Evolutionary conservation across 2,888 invertebrate species (phyloP).

Genomic region (Habroteleia sp.): DNA sequence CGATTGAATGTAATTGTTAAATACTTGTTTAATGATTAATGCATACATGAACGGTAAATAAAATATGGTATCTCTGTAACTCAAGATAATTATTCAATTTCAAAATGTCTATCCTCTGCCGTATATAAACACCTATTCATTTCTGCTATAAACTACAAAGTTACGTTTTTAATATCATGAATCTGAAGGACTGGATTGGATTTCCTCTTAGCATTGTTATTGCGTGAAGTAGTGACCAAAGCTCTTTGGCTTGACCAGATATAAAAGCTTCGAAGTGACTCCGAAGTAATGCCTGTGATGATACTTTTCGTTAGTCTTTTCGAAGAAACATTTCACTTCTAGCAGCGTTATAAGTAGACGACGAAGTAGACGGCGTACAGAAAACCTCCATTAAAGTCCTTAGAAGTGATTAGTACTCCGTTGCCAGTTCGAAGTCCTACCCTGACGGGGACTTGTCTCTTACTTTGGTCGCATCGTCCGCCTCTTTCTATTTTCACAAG

Average conservation of each 20-base stretch:
- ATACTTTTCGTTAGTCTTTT: slow-evolving; percentile 76
- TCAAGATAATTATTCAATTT: too few relatives aligned
- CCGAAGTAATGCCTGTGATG: slow-evolving; percentile 79
- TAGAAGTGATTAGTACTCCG: slow-evolving; percentile 80
- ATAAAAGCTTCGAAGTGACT: slow-evolving; percentile 67
- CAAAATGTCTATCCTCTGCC: too few relatives aligned
- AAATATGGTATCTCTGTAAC: too few relatives aligned
- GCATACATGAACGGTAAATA: too few relatives aligned
- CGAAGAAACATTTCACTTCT: slow-evolving; percentile 74
- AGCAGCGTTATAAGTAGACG: slow-evolving; percentile 78
- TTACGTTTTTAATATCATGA: slow-evolving; percentile 29
- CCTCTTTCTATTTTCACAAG: slow-evolving; percentile 23
- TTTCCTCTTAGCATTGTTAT: slow-evolving; percentile 7
- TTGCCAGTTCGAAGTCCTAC: slow-evolving; percentile 64
- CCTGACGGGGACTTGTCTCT: slow-evolving; percentile 63
- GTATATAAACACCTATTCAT: too few relatives aligned
- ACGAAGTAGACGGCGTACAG: slow-evolving; percentile 81
- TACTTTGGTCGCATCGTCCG: slow-evolving; percentile 40
- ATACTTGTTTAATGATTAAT: too few relatives aligned
- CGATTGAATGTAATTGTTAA: too few relatives aligned
- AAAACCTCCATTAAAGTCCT: slow-evolving; percentile 81
- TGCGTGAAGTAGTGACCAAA: slow-evolving; percentile 35
- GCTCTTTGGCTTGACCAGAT: slow-evolving; percentile 34
- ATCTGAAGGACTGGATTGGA: slow-evolving; percentile 35
- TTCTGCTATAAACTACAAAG: too few relatives aligned